Evolutionary conservation across 2,113 vertebrate genomes (phyloP).

Genomic region (Chloroceryle aenea): DNA sequence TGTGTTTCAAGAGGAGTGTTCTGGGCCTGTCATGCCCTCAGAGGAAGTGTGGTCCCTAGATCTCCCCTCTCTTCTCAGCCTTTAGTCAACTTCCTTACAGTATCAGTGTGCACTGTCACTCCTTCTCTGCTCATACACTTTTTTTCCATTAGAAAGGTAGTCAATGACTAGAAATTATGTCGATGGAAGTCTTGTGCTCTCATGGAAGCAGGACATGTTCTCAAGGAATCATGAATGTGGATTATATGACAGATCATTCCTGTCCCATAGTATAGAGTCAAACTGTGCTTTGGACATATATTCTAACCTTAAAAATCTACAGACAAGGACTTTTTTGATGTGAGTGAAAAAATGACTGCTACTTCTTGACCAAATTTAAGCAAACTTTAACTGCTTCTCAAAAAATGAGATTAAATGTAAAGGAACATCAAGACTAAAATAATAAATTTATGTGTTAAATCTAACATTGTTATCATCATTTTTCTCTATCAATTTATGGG

Average conservation of each 20-base stretch:
- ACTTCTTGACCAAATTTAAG: background rate
- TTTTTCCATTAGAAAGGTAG: background rate
- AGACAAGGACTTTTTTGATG: background rate
- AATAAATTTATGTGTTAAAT: background rate
- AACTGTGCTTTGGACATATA: background rate
- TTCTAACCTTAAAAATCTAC: background rate
- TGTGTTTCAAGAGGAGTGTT: background rate
- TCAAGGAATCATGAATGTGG: background rate
- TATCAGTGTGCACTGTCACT: background rate
- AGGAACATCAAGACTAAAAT: background rate
- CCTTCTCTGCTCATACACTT: background rate
- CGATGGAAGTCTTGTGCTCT: background rate
- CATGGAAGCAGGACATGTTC: background rate
- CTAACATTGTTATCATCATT: accelerated
- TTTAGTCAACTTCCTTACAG: background rate
- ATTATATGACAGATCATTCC: background rate
- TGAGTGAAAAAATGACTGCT: background rate
- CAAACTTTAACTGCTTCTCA: background rate
- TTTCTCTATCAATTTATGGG: background rate
- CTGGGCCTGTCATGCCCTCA: background rate
- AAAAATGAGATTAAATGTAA: background rate
- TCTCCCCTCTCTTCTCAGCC: background rate
- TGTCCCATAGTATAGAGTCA: background rate
- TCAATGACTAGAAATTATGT: background rate
- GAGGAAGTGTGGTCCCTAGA: background rate